Base-by-base conservation (phyloP, 2,797 vertebrate genomes). In the Mionectes olivaceus region DNA sequence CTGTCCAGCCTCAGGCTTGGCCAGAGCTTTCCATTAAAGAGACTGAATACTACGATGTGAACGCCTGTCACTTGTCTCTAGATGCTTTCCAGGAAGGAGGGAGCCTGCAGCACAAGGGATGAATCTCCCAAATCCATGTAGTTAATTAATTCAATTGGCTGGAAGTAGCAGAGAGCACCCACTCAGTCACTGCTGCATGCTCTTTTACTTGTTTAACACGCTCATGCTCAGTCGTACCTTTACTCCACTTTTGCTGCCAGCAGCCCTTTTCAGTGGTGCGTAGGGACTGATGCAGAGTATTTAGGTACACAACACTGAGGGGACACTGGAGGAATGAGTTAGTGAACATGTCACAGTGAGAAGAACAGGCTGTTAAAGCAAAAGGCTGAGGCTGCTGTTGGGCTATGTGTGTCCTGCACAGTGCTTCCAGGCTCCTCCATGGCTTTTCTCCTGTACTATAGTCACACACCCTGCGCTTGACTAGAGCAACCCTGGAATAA, bases 381-480 rank as follows among this genome's bases (percentile, higher is more conserved):
- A 32, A 0, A 10, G 47, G 13, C 27, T 5, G 9, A 65, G 76
- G 80, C 24, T 35, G 11, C 17, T 60, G 15, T 60, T 9, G 21
- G 67, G 59, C 19, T 24, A 22, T 0, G 0, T 4, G 41, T 2
- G 1, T 35, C 7, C 12, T 18, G 55, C 5, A 13, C 0, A 4
- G 13, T 33, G 32, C 61, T 68, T 37, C 28, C 44, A 39, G 39
- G 50, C 7, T 11, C 8, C 41, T 56, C 37, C 14, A 4, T 0
- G 3, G 22, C 5, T 37, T 59, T 37, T 37, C 12, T 35, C 47
- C 21, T 12, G 15, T 5, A 11, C 19, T 43, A 9, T 35, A 41
- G 25, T 21, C 57, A 24, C 23, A 25, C 15, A 35, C 4, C 11
- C 52, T 22, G 56, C 6, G 16, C 43, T 30, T n/a, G 43, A 47